A percentile compares a stretch with the other conserved stretches of the same genome.
phyloP scores from a whole-genome alignment of 2,888 invertebrate genomes.

The Orchesella flavescens region DNA sequence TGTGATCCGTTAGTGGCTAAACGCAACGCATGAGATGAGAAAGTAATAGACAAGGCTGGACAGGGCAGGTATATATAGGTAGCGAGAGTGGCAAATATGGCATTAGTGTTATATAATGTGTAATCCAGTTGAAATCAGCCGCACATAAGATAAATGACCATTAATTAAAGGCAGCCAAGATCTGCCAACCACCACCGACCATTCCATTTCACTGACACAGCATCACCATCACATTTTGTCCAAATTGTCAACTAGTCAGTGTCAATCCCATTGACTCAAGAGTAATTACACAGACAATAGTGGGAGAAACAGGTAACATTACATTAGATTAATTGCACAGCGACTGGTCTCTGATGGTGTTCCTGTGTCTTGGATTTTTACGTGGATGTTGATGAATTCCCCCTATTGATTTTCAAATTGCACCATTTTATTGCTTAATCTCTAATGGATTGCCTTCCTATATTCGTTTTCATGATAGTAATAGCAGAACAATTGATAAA shows the following conservation, averaged over 20 bases:
- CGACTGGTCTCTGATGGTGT: background rate
- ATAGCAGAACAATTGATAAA: background rate
- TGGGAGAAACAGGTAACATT: slow-evolving; percentile 20
- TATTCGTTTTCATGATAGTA: background rate
- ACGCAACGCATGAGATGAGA: background rate
- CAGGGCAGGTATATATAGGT: background rate
- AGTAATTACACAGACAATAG: slow-evolving; percentile 20
- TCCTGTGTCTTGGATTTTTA: background rate
- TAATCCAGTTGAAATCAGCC: background rate
- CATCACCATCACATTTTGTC: background rate
- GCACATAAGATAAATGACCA: slow-evolving; percentile 2
- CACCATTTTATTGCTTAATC: background rate
- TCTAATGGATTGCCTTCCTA: background rate
- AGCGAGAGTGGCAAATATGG: background rate
- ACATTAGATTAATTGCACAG: slow-evolving; percentile 35
- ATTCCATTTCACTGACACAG: background rate
- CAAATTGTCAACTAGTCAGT: background rate
- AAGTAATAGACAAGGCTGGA: background rate
- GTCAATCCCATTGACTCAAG: slow-evolving; percentile 15
- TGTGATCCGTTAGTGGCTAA: no score
- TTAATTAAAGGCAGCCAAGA: background rate
- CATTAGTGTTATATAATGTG: background rate
- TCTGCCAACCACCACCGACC: background rate
- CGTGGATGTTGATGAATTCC: background rate
- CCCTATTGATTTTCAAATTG: background rate